Percentiles rank a stretch among this genome's conserved stretches.
phyloP scores from a whole-genome alignment of 2,888 invertebrate genomes.

The Lasioglossum vierecki region DNA sequence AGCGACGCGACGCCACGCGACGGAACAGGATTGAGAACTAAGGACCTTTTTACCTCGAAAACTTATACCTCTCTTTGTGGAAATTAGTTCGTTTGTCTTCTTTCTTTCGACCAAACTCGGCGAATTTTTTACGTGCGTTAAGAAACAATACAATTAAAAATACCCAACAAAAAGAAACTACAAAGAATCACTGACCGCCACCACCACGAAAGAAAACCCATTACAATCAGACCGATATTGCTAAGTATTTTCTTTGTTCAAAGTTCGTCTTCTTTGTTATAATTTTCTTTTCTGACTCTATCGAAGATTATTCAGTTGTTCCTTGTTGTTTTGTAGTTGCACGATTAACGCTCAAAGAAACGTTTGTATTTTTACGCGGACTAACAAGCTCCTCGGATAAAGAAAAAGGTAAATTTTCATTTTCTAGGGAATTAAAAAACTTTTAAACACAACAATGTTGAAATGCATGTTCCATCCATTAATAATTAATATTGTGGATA shows the following conservation, averaged over 20 bases:
- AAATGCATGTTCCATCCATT: slow-evolving; percentile 25
- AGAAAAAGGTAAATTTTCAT: slow-evolving; percentile 14
- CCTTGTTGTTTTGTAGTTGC: slow-evolving; percentile 24
- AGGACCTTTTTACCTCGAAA: slow-evolving; percentile 13
- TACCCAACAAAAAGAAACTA: slow-evolving; percentile 11
- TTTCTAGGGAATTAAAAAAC: slow-evolving; percentile 38
- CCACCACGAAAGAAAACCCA: slow-evolving; percentile 21
- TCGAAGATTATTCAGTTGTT: slow-evolving; percentile 27
- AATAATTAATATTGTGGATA: not conserved
- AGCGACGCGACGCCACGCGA: not conserved
- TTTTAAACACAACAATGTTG: not conserved
- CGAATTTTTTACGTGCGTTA: slow-evolving; percentile 18
- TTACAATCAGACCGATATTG: slow-evolving; percentile 31
- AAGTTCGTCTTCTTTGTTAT: slow-evolving; percentile 21
- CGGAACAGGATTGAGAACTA: not conserved
- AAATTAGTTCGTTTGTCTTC: slow-evolving; percentile 41
- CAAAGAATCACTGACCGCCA: not conserved
- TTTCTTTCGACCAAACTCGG: not conserved
- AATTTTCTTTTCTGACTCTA: slow-evolving; percentile 42
- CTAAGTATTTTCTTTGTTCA: not conserved
- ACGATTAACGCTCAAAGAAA: slow-evolving; percentile 44
- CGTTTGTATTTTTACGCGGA: slow-evolving; percentile 29
- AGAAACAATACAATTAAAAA: slow-evolving; percentile 11
- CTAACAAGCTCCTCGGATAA: slow-evolving; percentile 47
- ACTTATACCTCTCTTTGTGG: not conserved